Conservation (phyloP, 2,888 invertebrate species). For the Phengaris arion region DNA sequence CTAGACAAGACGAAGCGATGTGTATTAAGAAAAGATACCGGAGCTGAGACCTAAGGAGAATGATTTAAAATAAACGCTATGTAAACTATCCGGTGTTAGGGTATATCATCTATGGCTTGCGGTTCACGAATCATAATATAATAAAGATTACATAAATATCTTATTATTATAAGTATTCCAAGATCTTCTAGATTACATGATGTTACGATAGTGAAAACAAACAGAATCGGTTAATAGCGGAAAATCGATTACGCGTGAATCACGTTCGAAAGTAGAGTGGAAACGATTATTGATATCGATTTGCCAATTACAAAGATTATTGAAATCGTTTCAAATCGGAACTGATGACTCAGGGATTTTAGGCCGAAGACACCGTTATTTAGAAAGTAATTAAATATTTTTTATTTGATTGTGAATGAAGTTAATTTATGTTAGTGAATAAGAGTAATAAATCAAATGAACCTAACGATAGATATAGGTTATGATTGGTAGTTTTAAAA, state of each 20-base stretch:
- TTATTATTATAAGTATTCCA: too few species aligned
- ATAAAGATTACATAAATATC: too few species aligned
- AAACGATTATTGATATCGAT: slow-evolving; percentile 30
- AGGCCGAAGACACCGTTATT: not conserved
- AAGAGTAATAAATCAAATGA: not conserved
- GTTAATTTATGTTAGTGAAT: not conserved
- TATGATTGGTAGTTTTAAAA: too few species aligned
- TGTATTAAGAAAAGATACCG: too few species aligned
- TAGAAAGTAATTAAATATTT: slow-evolving; percentile 7
- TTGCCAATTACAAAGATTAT: slow-evolving; percentile 27
- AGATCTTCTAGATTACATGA: slow-evolving; percentile 5
- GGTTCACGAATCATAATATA: too few species aligned
- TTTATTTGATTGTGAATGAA: not conserved
- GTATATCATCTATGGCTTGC: too few species aligned
- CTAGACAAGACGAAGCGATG: too few species aligned
- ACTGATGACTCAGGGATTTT: slow-evolving; percentile 18
- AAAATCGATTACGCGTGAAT: slow-evolving; percentile 27
- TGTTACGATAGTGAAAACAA: slow-evolving; percentile 24
- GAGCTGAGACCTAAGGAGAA: too few species aligned
- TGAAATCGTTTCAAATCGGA: slow-evolving; percentile 20
- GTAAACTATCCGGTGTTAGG: too few species aligned
- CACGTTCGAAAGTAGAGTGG: slow-evolving; percentile 31
- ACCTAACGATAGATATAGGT: not conserved
- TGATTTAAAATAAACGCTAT: too few species aligned
- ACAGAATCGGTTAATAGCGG: slow-evolving; percentile 4